Conservation (phyloP, 2,797 vertebrate species). For the Hemitrygon akajei region DNA sequence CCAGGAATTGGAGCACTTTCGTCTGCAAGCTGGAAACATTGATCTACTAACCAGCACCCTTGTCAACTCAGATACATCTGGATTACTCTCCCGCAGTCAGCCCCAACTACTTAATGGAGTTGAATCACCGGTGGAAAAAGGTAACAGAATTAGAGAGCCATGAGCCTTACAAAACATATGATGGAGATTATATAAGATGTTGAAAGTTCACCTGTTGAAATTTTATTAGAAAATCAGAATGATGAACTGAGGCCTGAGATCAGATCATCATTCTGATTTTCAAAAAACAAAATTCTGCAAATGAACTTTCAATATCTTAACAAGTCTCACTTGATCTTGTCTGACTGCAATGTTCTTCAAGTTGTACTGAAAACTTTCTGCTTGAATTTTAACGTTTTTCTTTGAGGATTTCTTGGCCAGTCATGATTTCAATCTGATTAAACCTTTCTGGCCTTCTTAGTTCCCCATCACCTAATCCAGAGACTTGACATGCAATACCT, state of each 20-base stretch:
- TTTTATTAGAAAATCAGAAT: background rate
- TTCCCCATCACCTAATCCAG: too few relatives aligned
- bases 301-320: background rate
- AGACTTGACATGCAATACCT: too few relatives aligned
- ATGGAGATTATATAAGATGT: background rate
- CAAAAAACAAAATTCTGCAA: too few relatives aligned
- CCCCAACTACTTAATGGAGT: conserved; percentile 53
- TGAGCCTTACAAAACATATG: background rate
- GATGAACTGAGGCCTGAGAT: background rate
- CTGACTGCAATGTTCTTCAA: background rate
- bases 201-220: background rate
- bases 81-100: conserved; percentile 22
- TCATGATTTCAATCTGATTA: background rate
- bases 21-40: conserved; percentile 77
- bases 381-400: background rate
- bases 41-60: conserved; percentile 65
- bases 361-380: background rate
- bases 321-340: background rate
- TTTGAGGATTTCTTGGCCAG: background rate
- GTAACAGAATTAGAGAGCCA: conserved; percentile 47
- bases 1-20: conserved; percentile 85
- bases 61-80: conserved; percentile 50
- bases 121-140: conserved; percentile 61
- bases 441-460: background rate
- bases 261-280: too few relatives aligned